Evolutionary conservation across 2,888 invertebrate species (phyloP), one percentile per base, ranked within the genome.

Genomic region (Tenthredo mesomela): DNA sequence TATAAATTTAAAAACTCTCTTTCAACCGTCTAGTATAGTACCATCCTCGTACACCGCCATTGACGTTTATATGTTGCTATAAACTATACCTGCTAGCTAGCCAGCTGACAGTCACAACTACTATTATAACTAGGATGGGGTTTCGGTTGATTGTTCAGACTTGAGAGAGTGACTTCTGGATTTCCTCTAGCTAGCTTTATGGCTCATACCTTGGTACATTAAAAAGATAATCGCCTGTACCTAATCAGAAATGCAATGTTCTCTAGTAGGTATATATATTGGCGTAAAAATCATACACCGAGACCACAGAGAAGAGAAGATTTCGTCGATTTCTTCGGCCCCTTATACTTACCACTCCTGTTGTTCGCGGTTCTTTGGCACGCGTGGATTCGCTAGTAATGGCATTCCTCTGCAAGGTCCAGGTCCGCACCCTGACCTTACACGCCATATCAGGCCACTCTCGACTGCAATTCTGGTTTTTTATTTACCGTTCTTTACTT

Each of bases 391-490:
- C 88, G 88, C 88, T 88, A 87, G 89, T 91, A 91, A 92, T 92
- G 91, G 90, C 91, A 92, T 92, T 92, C 91, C 91, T 89, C 87
- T 65, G 77, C 50, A 70, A 61, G 83, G 70, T 80, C 65, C 67
- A 83, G 86, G 87, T 37, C 65, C 86, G 86, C 87, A 87, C 91
- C 91, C 92, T 92, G 92, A 92, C 92, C 92, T 92, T 91, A 91
- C 91, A 89, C 89, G 89, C 88, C 90, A 90, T 92, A 91, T 92
- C 89, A 89, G 90, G 91, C 88, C 88, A 87, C 89, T 88, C 90
- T 89, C 91, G 91, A 92, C 92, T 91, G 90, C 25, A n/a, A 29
- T 65, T 82, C 67, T 67, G 37, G n/a, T 61, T 80, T 80, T 61
- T 80, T 40, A 61, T 18, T 37, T 21, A 37, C 37, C 21, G 58